Conservation (phyloP, 2,888 invertebrate species). For the Morpho achilles region DNA sequence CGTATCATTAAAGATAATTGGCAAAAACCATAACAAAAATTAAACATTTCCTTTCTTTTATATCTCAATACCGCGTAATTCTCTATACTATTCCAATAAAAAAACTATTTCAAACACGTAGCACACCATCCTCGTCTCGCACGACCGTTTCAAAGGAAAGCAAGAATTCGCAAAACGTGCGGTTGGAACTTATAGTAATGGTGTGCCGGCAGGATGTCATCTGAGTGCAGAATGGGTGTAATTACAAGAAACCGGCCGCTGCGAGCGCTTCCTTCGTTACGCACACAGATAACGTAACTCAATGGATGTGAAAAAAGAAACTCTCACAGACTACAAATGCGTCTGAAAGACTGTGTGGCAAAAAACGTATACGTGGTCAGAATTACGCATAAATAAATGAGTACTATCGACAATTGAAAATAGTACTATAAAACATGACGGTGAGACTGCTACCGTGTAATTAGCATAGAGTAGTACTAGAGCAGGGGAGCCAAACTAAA, state of each 20-base stretch:
- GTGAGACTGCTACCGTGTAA: too few relatives aligned
- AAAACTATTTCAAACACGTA: slow-evolving; percentile 20
- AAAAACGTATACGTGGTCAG: slow-evolving; percentile 15
- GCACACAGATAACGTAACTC: slow-evolving; percentile 26
- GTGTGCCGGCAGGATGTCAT: slow-evolving; percentile 32
- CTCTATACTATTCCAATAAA: slow-evolving; percentile 22
- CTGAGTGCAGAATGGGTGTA: slow-evolving; percentile 33
- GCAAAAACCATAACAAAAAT: too few relatives aligned
- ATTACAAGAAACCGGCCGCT: slow-evolving; percentile 37
- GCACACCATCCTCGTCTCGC: slow-evolving; percentile 6
- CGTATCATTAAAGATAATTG: too few relatives aligned
- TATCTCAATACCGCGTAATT: slow-evolving; percentile 17
- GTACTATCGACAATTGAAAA: not conserved
- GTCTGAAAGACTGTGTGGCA: slow-evolving; percentile 11
- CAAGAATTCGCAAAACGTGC: slow-evolving; percentile 26
- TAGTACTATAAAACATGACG: too few relatives aligned
- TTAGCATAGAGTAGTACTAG: too few relatives aligned
- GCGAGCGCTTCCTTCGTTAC: slow-evolving; percentile 29
- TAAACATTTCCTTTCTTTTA: too few relatives aligned
- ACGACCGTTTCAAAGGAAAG: slow-evolving; percentile 25
- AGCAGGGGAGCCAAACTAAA: too few relatives aligned
- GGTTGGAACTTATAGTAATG: slow-evolving; percentile 23
- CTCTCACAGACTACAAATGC: slow-evolving; percentile 26
- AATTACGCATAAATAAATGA: slow-evolving; percentile 2
- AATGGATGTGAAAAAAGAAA: slow-evolving; percentile 29